Evolutionary conservation across 2,113 vertebrate species (phyloP).

Genomic region (Melanostigma gelatinosum): DNA sequence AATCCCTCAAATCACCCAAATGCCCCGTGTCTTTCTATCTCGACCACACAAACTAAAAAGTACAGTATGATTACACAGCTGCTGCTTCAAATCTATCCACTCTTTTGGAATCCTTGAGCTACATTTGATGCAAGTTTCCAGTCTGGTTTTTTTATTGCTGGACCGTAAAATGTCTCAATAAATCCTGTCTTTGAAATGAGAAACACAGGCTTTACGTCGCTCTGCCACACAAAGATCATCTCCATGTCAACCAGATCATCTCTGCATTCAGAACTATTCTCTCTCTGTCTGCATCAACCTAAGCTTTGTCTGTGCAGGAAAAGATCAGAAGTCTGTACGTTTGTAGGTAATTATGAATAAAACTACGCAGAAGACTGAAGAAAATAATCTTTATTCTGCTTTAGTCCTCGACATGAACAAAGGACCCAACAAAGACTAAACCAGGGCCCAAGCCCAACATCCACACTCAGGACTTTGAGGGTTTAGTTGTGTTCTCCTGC

Average conservation of each 20-base stretch:
- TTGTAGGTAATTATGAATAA: no score
- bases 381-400: no score
- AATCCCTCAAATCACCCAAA: constrained; percentile 20
- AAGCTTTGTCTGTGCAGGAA: no score
- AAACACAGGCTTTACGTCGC: constrained; percentile 31
- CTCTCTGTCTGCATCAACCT: no score
- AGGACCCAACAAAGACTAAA: no score
- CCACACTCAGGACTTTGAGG: no score
- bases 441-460: no score
- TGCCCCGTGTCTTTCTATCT: constrained; percentile 1
- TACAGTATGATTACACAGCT: not conserved
- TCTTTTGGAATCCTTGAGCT: not conserved
- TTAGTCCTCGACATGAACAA: no score
- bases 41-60: not conserved
- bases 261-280: no score
- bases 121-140: constrained; percentile 12
- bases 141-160: constrained; percentile 23
- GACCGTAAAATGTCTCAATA: constrained; percentile 30
- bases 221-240: not conserved
- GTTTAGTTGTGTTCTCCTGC: no score
- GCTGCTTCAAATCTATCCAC: constrained; percentile 12
- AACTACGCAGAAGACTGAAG: no score
- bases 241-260: constrained; percentile 13
- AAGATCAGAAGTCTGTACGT: no score
- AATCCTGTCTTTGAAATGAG: constrained; percentile 51